phyloP scores from a whole-genome alignment of 2,888 invertebrate species.

The Erebia palarica region DNA sequence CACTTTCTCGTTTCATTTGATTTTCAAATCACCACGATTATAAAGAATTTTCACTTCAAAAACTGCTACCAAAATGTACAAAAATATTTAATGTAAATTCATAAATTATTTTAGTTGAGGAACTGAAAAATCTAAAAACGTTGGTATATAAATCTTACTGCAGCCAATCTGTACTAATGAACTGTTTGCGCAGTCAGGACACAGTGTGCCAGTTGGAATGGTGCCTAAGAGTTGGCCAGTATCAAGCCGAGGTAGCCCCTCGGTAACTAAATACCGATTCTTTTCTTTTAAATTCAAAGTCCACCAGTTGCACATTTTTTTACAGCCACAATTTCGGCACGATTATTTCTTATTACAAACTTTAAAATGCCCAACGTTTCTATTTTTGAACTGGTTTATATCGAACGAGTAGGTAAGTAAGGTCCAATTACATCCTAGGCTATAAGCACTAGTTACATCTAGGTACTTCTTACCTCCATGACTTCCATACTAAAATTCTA shows the following conservation, averaged over 20 bases:
- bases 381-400: no score
- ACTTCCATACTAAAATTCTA: no score
- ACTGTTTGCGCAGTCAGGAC: slow-evolving; percentile 27
- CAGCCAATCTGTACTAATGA: slow-evolving; percentile 28
- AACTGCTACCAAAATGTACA: background rate
- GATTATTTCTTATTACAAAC: background rate
- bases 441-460: no score
- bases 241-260: slow-evolving; percentile 24
- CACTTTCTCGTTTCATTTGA: no score
- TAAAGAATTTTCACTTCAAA: no score
- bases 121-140: slow-evolving; percentile 2
- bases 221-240: slow-evolving; percentile 27
- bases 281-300: slow-evolving; percentile 16
- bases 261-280: slow-evolving; percentile 6
- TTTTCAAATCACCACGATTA: no score
- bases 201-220: slow-evolving; percentile 25
- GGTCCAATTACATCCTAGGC: no score
- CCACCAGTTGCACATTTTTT: slow-evolving; percentile 24
- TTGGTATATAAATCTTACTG: slow-evolving; percentile 16
- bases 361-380: background rate
- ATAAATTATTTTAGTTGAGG: background rate
- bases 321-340: background rate
- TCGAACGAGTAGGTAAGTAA: no score
- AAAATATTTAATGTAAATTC: no score
- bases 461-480: no score